Evolutionary conservation across 2,797 vertebrate genomes (phyloP).

Genomic region (Adrianichthys oophorus): DNA sequence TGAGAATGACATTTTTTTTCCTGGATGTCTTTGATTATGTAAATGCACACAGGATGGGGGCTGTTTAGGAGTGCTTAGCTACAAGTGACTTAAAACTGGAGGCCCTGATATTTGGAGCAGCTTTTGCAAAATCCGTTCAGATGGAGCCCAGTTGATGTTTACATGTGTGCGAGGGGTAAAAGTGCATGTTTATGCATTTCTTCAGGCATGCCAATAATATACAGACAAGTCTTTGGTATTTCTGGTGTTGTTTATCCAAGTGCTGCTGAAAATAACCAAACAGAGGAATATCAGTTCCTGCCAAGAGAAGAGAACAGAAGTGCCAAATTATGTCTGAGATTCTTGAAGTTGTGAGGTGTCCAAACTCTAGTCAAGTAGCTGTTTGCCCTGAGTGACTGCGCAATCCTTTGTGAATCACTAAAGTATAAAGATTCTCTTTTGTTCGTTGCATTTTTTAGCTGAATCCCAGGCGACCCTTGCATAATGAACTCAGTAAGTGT

Average conservation of each 20-base stretch:
- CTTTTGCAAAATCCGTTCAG: constrained; percentile 58
- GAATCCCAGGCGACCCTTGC: constrained; percentile 61
- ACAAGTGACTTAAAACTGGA: constrained; percentile 14
- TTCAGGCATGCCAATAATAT: constrained; percentile 60
- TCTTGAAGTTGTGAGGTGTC: constrained; percentile 64
- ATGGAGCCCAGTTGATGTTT: constrained; percentile 34
- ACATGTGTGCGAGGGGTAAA: constrained; percentile 22
- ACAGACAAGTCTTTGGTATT: constrained; percentile 69
- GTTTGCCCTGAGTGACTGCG: constrained; percentile 60
- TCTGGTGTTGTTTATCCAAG: constrained; percentile 60
- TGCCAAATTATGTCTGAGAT: constrained; percentile 65
- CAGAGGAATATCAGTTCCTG: constrained; percentile 52
- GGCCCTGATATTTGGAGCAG: constrained; percentile 18
- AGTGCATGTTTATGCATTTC: constrained; percentile 49
- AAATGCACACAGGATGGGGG: constrained; percentile 26
- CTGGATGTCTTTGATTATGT: constrained; percentile 21
- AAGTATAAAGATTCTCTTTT: constrained; percentile 68
- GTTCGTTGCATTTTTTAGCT: constrained; percentile 46
- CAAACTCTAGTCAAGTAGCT: constrained; percentile 66
- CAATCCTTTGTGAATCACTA: constrained; percentile 64
- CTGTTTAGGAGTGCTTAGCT: constrained; percentile 22
- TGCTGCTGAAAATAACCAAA: constrained; percentile 63
- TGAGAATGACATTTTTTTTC: constrained; percentile 26
- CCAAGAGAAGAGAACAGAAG: constrained; percentile 57
- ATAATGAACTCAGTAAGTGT: constrained; percentile 66